Percentiles rank a stretch among this genome's conserved stretches.
Evolutionary conservation across 2,113 vertebrate species (phyloP).

Genomic region (Panurus biarmicus): DNA sequence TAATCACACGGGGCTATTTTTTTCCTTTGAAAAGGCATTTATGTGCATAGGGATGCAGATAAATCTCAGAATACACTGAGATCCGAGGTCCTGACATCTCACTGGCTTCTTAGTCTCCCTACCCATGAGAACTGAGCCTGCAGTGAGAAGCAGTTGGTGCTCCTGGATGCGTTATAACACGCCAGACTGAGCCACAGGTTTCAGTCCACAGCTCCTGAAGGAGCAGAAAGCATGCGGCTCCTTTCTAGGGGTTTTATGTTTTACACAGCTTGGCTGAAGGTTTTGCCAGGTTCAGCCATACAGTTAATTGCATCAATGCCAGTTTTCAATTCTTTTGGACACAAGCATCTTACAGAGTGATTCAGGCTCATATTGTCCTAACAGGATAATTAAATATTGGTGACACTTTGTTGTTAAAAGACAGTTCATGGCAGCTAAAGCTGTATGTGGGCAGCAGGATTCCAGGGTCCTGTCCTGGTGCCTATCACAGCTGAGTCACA

Average conservation of each 20-base stretch:
- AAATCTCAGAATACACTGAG: neutral
- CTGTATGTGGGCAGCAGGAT: neutral
- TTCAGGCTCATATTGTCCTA: neutral
- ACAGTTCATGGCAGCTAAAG: neutral
- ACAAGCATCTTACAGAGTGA: neutral
- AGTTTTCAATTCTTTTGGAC: neutral
- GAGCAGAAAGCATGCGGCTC: neutral
- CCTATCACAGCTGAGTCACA: neutral
- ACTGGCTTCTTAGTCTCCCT: neutral
- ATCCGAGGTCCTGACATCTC: neutral
- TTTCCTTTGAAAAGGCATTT: neutral
- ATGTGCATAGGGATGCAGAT: neutral
- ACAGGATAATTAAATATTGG: neutral
- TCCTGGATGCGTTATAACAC: slow-evolving; percentile 34
- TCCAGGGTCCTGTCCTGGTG: neutral
- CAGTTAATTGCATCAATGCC: neutral
- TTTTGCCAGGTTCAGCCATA: neutral
- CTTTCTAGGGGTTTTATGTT: neutral
- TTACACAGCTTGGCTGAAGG: neutral
- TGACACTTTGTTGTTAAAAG: neutral
- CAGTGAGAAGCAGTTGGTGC: neutral
- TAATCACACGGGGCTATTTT: neutral
- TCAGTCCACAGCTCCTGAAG: neutral
- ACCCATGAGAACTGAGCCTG: neutral
- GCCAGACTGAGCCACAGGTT: neutral